Conservation (phyloP, 1,140 invertebrate species). For the Atta colombica region DNA sequence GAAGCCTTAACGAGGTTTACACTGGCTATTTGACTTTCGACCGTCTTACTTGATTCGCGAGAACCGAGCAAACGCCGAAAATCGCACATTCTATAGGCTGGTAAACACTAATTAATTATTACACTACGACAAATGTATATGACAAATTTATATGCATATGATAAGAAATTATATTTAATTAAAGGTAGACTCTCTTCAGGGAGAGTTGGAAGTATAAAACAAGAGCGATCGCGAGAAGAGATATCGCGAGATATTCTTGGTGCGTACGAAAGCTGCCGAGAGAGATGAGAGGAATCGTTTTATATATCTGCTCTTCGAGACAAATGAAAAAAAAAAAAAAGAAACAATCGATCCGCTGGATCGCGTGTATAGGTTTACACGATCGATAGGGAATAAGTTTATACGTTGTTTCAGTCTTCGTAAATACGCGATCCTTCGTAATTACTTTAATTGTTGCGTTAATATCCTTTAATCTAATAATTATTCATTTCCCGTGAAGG, state of each 20-base stretch:
- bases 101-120: conserved; percentile 78
- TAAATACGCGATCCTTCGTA: conserved; percentile 40
- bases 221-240: conserved; percentile 12
- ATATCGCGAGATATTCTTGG: conserved; percentile 22
- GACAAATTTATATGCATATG: conserved; percentile 77
- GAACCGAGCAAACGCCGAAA: conserved; percentile 67
- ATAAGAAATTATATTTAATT: conserved; percentile 75
- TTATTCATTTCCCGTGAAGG: conserved; percentile 67
- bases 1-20: conserved; percentile 74
- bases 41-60: conserved; percentile 68
- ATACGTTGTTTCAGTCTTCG: conserved; percentile 40
- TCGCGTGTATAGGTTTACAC: conserved; percentile 56
- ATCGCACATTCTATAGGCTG: conserved; percentile 69
- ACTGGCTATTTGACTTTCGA: conserved; percentile 73
- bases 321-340: conserved; percentile 1
- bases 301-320: conserved; percentile 64
- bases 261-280: conserved; percentile 9
- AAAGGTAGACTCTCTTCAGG: conserved; percentile 60
- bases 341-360: conserved; percentile 33
- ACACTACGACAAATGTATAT: conserved; percentile 71
- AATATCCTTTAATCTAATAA: conserved; percentile 50
- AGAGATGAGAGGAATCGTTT: conserved; percentile 44
- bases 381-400: conserved; percentile 61
- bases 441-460: conserved; percentile 55
- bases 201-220: conserved; percentile 16